phyloP scores from a whole-genome alignment of 2,888 invertebrate species.

The Phyto melanocephala region DNA sequence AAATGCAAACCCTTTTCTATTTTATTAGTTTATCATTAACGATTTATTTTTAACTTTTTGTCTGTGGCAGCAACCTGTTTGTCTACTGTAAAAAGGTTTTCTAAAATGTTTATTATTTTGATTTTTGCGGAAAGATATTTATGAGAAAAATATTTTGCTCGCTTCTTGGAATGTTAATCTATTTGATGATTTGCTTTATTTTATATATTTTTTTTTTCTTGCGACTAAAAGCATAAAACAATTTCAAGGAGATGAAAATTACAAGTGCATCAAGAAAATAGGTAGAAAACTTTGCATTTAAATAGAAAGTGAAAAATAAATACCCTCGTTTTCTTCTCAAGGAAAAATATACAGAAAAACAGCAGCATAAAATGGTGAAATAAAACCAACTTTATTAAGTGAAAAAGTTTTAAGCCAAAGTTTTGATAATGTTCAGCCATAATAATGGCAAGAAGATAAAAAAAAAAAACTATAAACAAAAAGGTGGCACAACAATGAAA shows the following conservation, averaged over 20 bases:
- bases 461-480: conserved; percentile 4
- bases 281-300: neutral
- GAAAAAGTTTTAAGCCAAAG: conserved; percentile 57
- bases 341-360: neutral
- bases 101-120: neutral
- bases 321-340: neutral
- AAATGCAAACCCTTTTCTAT: neutral
- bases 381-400: conserved; percentile 56
- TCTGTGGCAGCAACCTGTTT: neutral
- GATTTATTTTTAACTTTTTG: too few species aligned
- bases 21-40: neutral
- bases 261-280: neutral
- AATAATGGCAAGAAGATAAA: conserved; percentile 20
- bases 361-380: neutral
- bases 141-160: conserved; percentile 2
- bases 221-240: neutral
- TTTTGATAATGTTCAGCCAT: conserved; percentile 43
- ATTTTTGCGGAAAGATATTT: conserved; percentile 18
- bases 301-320: neutral
- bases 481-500: neutral
- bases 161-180: conserved; percentile 15
- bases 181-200: conserved; percentile 35
- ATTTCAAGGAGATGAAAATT: neutral
- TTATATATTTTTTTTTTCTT: too few species aligned
- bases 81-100: conserved; percentile 2